Percentiles rank a stretch among this genome's conserved stretches.
These are phyloP conservation scores for Sorex maritimensis DNA, from an alignment of 2,797 vertebrate species.

Conservation along the genomic window DNA sequence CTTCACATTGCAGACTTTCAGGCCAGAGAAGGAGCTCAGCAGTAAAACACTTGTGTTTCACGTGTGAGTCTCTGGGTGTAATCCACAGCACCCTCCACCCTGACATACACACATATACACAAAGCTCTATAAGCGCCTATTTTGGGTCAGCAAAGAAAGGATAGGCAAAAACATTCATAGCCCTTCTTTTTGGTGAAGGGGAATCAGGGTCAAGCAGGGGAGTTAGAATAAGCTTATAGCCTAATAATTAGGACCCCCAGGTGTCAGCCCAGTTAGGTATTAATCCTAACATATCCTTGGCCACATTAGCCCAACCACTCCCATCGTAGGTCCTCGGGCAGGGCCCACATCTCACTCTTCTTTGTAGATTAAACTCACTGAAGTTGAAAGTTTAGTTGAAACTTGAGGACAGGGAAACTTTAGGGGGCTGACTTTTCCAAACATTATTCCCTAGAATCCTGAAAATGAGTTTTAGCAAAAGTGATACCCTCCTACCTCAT, in stretches of 20 bases:
- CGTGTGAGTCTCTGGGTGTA: no score
- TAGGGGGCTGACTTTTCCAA: background rate
- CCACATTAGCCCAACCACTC: background rate
- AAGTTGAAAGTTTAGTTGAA: conserved; percentile 21
- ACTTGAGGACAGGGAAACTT: background rate
- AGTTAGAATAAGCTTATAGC: background rate
- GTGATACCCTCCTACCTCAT: background rate
- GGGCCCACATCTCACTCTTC: background rate
- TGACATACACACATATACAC: background rate
- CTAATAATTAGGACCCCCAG: background rate
- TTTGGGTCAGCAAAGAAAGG: background rate
- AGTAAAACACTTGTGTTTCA: background rate
- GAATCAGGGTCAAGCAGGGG: background rate
- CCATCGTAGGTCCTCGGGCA: background rate
- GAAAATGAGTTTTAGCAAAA: background rate
- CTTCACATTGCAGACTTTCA: background rate
- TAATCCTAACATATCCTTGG: background rate
- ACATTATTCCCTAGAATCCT: background rate
- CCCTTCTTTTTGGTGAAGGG: background rate
- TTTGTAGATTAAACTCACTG: conserved; percentile 40
- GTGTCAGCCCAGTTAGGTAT: background rate
- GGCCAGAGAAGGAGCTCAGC: conserved; percentile 20
- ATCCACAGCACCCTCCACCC: background rate
- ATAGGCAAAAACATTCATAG: background rate
- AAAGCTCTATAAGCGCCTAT: background rate